Evolutionary conservation across 2,797 vertebrate species (phyloP), one percentile per base, ranked within the genome.

Genomic region (Acipenser ruthenus): DNA sequence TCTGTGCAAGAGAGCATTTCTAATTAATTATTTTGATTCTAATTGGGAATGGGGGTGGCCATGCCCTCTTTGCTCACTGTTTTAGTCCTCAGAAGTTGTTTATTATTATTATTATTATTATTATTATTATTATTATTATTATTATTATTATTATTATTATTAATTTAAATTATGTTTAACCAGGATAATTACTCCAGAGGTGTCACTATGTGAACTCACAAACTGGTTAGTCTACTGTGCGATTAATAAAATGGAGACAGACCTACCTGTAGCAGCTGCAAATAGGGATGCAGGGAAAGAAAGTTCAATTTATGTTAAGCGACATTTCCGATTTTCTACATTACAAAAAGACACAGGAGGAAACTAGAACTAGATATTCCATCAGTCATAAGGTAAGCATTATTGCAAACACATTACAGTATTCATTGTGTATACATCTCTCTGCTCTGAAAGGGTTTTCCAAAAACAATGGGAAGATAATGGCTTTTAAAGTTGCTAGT

Each of bases 201-300:
- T 37, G 3, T 59, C 23, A 13, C 63, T 0, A 61, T 10, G 7
- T 7, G 63, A 53, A 53, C 3, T 53, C 51, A 53, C 12, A 12
- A 8, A 12, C 51, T 53, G 51, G 8, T 53, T 53, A 9, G 51
- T 4, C 51, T 53, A 12, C 23, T 37, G 23, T 9, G 51, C 5
- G 5, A 53, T 53, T 4, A 53, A 53, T 12, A 58, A 13, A n/a
- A 58, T 12, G 13, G 13, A 3, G 12, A 64, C 23, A 1, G 15
- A 80, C 83, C 83, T 70, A 89, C 88, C 87, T 55, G 82, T 90
- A 60, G 82, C 85, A 71, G 84, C 89, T 89, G 75, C 63, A 69
- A n/a, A 50, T 66, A 58, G 48, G 65, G 3, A 60, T 18, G 77
- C 72, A 62, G 51, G 8, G 23, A 76, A 62, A n/a, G 55, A n/a